A percentile compares a stretch with the other conserved stretches of the same genome.
Conservation (phyloP, 1,140 invertebrate genomes). For the Heterodera schachtii region DNA sequence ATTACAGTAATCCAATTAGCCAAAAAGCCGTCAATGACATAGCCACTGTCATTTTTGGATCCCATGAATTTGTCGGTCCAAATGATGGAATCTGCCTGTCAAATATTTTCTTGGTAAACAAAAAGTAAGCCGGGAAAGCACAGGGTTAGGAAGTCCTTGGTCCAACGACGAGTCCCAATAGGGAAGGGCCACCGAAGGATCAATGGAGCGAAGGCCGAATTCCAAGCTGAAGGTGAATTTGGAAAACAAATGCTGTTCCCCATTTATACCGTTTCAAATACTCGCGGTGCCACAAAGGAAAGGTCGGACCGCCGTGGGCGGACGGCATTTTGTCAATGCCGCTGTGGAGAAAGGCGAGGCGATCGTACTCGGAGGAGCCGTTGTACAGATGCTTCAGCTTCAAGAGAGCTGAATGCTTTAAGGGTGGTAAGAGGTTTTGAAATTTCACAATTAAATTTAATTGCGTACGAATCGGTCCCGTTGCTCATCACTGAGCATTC, state of each 20-base stretch:
- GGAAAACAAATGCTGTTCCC: too few species aligned
- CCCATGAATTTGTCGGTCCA: too few species aligned
- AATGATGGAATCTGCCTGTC: too few species aligned
- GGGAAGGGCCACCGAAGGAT: slow-evolving; percentile 6
- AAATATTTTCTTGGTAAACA: too few species aligned
- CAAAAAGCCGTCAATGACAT: neutral
- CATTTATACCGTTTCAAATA: slow-evolving; percentile 13
- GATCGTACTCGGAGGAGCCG: too few species aligned
- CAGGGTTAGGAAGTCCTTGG: neutral
- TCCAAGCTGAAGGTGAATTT: too few species aligned
- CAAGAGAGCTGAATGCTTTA: too few species aligned
- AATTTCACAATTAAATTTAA: neutral
- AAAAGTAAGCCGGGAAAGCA: too few species aligned
- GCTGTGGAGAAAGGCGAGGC: neutral
- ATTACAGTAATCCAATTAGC: neutral
- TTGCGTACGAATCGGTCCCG: neutral
- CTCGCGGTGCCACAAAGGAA: slow-evolving; percentile 14
- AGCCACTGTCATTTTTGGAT: too few species aligned
- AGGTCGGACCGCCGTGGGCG: slow-evolving; percentile 20
- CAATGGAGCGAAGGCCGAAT: neutral
- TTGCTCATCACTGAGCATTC: slow-evolving; percentile 15
- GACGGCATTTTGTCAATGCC: neutral
- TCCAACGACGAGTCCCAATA: slow-evolving; percentile 26
- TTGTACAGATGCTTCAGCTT: too few species aligned
- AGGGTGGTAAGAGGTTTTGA: too few species aligned